Percentiles rank a stretch among this genome's conserved stretches.
These are phyloP conservation scores for Lysandra bellargus DNA, from an alignment of 2,888 invertebrate genomes.

Conservation along the genomic window DNA sequence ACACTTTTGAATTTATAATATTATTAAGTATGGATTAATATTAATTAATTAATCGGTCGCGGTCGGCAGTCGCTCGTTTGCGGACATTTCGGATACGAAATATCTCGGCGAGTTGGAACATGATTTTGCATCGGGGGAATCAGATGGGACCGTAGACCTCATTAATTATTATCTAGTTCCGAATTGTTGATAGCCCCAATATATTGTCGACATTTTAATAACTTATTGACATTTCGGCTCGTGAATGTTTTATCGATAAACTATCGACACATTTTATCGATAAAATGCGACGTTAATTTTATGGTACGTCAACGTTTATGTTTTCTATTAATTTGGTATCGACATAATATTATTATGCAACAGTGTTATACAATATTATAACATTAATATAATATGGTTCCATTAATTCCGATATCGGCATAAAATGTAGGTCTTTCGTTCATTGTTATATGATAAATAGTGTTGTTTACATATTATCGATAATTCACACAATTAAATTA, in stretches of 20 bases:
- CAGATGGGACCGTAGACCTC: slow-evolving; percentile 1
- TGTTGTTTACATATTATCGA: no score
- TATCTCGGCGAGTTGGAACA: background rate
- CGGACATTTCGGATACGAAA: background rate
- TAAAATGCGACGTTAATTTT: background rate
- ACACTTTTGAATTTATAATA: no score
- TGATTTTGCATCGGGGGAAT: background rate
- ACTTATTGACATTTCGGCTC: background rate
- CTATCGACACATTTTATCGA: background rate
- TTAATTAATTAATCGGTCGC: no score
- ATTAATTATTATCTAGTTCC: slow-evolving; percentile 17
- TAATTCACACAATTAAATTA: no score
- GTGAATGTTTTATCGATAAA: background rate
- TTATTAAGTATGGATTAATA: no score
- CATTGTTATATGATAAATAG: no score
- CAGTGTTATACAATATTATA: background rate
- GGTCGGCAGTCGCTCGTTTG: background rate
- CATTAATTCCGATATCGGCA: no score
- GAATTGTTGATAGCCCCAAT: background rate
- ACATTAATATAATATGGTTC: no score
- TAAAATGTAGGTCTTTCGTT: no score
- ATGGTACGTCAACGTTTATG: background rate
- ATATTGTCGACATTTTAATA: slow-evolving; percentile 1
- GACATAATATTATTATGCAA: background rate
- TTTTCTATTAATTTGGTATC: background rate